Evolutionary conservation across 2,797 vertebrate species (phyloP), one percentile per base, ranked within the genome.

Genomic region (Varecia variegata): DNA sequence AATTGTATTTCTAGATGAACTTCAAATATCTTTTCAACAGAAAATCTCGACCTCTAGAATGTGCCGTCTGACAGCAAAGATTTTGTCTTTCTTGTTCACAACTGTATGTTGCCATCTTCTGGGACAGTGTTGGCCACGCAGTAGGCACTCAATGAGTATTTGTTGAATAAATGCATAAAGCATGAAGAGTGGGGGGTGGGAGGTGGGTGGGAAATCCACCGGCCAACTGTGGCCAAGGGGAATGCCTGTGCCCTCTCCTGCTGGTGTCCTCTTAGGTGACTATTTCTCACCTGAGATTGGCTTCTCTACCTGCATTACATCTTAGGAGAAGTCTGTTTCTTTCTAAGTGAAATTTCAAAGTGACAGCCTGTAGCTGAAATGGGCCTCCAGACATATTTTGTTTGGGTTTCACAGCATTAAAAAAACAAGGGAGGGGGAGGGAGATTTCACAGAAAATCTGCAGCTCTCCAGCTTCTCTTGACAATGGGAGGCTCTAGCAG

Each of bases 1-100:
- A 56, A 32, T 88, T 90, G 30, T 74, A 92, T 79, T 95, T 90
- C 74, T 86, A 32, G 35, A 43, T 94, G 68, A 87, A 68, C 21
- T 74, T 80, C 50, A 56, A 77, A 30, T 30, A 47, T 83, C 38
- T 43, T 82, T 86, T 82, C 50, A 84, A 76, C n/a, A 87, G 77
- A 86, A 92, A 82, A 85, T 43, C 47, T 85, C n/a, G 56, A 15
- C 30, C 38, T 95, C 30, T 73, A 30, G 60, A 65, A 76, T 58
- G 40, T 35, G 20, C 76, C 7, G 13, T 50, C 15, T 50, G 74
- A 87, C 23, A 21, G 73, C 50, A 85, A 90, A 71, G 12, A 67
- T 92, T 89, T 77, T 67, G 43, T 65, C 73, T 94, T 84, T 91
- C 7, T 79, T 47, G 30, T 70, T 81, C 38, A 89, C n/a, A 62